Percentiles rank a stretch among this genome's conserved stretches.
phyloP scores from a whole-genome alignment of 2,888 invertebrate genomes.

The Emmelina monodactyla region DNA sequence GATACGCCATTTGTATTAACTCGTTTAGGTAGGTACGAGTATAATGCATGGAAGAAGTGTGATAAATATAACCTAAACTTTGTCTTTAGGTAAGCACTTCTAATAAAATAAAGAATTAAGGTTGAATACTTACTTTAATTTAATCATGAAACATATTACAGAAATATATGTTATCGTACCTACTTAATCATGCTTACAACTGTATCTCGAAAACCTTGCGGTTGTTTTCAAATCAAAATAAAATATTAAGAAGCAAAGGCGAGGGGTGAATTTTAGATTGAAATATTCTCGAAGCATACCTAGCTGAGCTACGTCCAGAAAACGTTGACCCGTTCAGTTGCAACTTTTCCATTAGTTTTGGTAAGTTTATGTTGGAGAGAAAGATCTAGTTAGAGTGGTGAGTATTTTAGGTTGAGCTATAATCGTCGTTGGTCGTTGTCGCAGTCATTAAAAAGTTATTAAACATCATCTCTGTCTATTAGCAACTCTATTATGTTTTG shows the following conservation, averaged over 20 bases:
- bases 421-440: slow-evolving; percentile 45
- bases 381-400: slow-evolving; percentile 1
- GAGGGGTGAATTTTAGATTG: slow-evolving; percentile 33
- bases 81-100: no score
- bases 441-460: slow-evolving; percentile 73
- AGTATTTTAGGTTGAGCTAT: slow-evolving; percentile 38
- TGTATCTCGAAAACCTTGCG: no score
- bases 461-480: slow-evolving; percentile 73
- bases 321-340: slow-evolving; percentile 16
- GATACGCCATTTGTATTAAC: no score
- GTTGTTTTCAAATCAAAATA: slow-evolving; percentile 18
- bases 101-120: no score
- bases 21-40: no score
- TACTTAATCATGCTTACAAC: no score
- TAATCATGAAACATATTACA: no score
- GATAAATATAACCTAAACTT: no score
- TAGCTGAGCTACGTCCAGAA: slow-evolving; percentile 17
- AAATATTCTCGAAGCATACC: slow-evolving; percentile 25
- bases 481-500: no score
- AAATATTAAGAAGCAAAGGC: slow-evolving; percentile 25
- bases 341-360: slow-evolving; percentile 3
- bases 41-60: no score
- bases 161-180: no score
- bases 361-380: slow-evolving; percentile 8
- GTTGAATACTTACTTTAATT: no score